These are phyloP conservation scores for Aurelia coerulea DNA, from an alignment of 30 jellyfish, hydroid and myxozoan species.

Conservation along the genomic window DNA sequence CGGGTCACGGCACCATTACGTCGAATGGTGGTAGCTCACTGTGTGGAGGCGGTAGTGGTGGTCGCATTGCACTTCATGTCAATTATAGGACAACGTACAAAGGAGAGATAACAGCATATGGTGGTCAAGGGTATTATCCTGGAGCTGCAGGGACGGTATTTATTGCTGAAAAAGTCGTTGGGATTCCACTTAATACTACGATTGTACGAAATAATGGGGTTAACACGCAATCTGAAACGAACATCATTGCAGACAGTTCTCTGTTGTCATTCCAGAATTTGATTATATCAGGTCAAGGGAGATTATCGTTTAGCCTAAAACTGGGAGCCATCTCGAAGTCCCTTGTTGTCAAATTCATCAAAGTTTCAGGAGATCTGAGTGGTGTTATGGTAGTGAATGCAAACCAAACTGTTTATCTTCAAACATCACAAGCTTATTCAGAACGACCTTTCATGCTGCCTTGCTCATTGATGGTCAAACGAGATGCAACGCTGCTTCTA, in stretches of 20 bases:
- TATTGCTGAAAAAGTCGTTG: slow-evolving; percentile 43
- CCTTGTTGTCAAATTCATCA: slow-evolving; percentile 26
- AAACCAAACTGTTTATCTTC: slow-evolving; percentile 42
- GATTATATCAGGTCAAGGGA: slow-evolving; percentile 46
- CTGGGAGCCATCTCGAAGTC: background rate
- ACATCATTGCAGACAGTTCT: slow-evolving; percentile 28
- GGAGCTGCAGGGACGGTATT: slow-evolving; percentile 74
- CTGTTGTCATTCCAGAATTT: slow-evolving; percentile 34
- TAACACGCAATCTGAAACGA: slow-evolving; percentile 28
- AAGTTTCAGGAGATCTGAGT: slow-evolving; percentile 60
- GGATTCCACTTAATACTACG: slow-evolving; percentile 51
- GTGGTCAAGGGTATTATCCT: slow-evolving; percentile 55
- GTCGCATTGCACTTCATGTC: slow-evolving; percentile 64
- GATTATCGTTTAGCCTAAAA: slow-evolving; percentile 21
- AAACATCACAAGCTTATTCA: slow-evolving; percentile 63
- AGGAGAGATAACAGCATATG: slow-evolving; percentile 55
- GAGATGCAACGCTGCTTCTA: slow-evolving; percentile 31
- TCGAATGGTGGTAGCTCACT: slow-evolving; percentile 60
- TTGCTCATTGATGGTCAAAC: slow-evolving; percentile 45
- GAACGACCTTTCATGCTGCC: slow-evolving; percentile 61
- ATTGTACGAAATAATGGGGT: slow-evolving; percentile 49
- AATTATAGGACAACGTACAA: slow-evolving; percentile 36
- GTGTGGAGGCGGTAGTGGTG: slow-evolving; percentile 82
- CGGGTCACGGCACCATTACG: slow-evolving; percentile 66
- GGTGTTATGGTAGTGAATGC: slow-evolving; percentile 17